Base-by-base conservation (phyloP, 2,113 vertebrate species). In the Upupa epops region DNA sequence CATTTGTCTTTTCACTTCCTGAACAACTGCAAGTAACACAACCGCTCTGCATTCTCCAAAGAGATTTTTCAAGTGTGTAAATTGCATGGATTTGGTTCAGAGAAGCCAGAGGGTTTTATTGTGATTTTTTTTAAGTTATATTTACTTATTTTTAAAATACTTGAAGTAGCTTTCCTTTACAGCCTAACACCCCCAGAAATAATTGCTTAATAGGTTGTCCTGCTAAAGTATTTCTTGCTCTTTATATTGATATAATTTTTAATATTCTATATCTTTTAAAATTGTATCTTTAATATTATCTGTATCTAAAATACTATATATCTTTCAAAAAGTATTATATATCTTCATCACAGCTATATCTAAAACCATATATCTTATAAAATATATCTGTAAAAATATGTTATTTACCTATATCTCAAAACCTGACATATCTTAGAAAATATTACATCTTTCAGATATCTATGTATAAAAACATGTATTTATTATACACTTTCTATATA, bases 21-120 rank as follows among this genome's bases (percentile, higher is more conserved):
- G 86, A 92, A 96, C 92, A 69, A 61, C 52, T 82, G 78, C 71
- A 85, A 90, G 84, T 92, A 90, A 21, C 51, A 92, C 48, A 55
- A 83, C 5, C 3, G 26, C 21, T 65, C 15, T 13, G 37, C 56
- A 73, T 55, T 49, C 15, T 76, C 56, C 69, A 89, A 58, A 93
- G 86, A 63, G 69, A 83, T 86, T 92, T 93, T 93, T 96, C 81
- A 93, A 69, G 73, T 92, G 46, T 52, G 31, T 45, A 64, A 81
- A 70, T 36, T 52, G 36, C 29, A 68, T 71, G 69, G 55, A 87
- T 84, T 64, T n/a, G 8, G 60, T 66, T 94, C 84, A 88, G 36
- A 71, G 42, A 31, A 54, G 4, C 9, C 13, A 58, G 52, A 18
- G 55, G 19, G 12, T 20, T 76, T 79, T 60, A 42, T 42, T 42